Conservation (phyloP, 2,888 invertebrate species). For the Cosmopolites sordidus region DNA sequence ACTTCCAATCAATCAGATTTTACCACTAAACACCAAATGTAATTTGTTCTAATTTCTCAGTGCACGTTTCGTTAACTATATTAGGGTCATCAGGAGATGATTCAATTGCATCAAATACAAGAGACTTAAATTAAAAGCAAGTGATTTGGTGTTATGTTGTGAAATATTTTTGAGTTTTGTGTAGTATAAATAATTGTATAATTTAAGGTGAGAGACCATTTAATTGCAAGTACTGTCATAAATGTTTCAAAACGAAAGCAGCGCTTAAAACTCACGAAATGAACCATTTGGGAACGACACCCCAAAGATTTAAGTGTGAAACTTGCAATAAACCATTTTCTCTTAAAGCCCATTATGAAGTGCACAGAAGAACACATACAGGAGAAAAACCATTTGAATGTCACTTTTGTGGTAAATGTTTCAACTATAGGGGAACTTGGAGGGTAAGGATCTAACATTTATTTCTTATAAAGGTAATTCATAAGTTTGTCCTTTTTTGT, state of each 20-base stretch:
- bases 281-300: constrained; percentile 27
- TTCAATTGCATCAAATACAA: too few species aligned
- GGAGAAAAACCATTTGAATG: constrained; percentile 36
- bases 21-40: too few species aligned
- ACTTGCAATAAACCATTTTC: constrained; percentile 28
- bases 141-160: too few species aligned
- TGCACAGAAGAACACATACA: constrained; percentile 34
- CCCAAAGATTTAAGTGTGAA: constrained; percentile 26
- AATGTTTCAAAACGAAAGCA: constrained; percentile 31
- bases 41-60: too few species aligned
- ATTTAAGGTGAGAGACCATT: constrained; percentile 27
- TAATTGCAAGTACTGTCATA: constrained; percentile 28
- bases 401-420: constrained; percentile 29
- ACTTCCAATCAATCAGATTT: too few species aligned
- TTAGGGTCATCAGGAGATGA: too few species aligned
- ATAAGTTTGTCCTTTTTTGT: too few species aligned
- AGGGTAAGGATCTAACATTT: constrained; percentile 30
- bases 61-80: too few species aligned
- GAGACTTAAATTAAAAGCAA: too few species aligned
- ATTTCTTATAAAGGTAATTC: too few species aligned
- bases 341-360: constrained; percentile 27
- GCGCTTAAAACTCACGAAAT: constrained; percentile 30
- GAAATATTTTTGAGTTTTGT: not conserved
- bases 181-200: not conserved
- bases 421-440: constrained; percentile 29